Percentiles rank a stretch among this genome's conserved stretches.
phyloP scores from a whole-genome alignment of 2,888 invertebrate species.

The Hydrotaea cyrtoneurina region DNA sequence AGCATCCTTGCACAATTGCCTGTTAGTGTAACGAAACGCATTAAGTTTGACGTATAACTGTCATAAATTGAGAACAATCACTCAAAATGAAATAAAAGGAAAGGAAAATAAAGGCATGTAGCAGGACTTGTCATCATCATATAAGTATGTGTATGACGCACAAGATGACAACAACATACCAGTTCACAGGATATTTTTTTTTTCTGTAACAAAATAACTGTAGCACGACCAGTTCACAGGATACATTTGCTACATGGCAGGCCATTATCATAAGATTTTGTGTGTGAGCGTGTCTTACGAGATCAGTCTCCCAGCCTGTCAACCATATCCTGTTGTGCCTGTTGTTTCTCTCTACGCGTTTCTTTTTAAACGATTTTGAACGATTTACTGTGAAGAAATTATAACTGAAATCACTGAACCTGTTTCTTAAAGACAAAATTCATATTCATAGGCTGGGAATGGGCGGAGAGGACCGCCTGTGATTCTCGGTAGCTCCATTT shows the following conservation, averaged over 20 bases:
- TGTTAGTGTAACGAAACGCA: constrained; percentile 31
- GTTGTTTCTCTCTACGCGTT: constrained; percentile 9
- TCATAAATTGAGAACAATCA: constrained; percentile 30
- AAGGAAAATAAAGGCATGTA: background rate
- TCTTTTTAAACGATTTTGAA: background rate
- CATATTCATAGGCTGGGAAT: background rate
- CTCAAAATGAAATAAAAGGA: constrained; percentile 15
- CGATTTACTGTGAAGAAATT: background rate
- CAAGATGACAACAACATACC: too few relatives aligned
- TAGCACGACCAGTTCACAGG: too few relatives aligned
- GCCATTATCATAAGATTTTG: too few relatives aligned
- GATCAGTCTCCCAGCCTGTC: background rate
- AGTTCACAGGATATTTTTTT: too few relatives aligned
- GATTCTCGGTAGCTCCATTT: constrained; percentile 31
- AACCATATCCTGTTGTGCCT: constrained; percentile 28
- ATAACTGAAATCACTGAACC: too few relatives aligned
- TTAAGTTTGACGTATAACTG: background rate
- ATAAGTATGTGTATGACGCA: background rate
- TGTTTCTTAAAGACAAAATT: background rate
- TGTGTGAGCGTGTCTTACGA: background rate
- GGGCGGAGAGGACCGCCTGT: constrained; percentile 8
- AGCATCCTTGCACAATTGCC: constrained; percentile 14
- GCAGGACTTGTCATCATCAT: constrained; percentile 16
- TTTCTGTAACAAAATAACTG: too few relatives aligned
- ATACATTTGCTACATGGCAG: too few relatives aligned